Percentiles rank a stretch among this genome's conserved stretches.
These are phyloP conservation scores for Agriopis leucophaearia DNA, from an alignment of 2,888 invertebrate species.

Conservation along the genomic window DNA sequence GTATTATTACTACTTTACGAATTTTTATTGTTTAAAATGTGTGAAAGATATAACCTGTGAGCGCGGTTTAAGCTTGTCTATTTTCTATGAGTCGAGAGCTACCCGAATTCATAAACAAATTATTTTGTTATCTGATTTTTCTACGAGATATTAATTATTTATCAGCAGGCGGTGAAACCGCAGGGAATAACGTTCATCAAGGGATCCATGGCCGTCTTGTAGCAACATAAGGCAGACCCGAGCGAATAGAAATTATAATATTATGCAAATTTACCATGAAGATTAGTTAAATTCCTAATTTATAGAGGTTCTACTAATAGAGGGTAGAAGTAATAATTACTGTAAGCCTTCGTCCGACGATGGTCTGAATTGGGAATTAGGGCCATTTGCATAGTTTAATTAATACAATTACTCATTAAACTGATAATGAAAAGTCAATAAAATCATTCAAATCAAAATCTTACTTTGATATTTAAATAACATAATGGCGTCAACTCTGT, in stretches of 20 bases:
- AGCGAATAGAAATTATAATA: conserved; percentile 58
- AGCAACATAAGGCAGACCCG: conserved; percentile 49
- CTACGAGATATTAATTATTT: background rate
- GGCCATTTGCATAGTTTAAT: conserved; percentile 13
- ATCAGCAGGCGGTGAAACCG: conserved; percentile 12
- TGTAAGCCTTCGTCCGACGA: conserved; percentile 21
- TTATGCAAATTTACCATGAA: conserved; percentile 59
- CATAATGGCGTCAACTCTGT: too few species aligned
- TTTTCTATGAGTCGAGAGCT: too few species aligned
- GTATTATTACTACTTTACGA: too few species aligned
- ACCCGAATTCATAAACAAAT: too few species aligned
- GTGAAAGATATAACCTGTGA: too few species aligned
- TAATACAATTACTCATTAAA: background rate
- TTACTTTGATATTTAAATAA: too few species aligned
- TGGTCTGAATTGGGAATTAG: conserved; percentile 24
- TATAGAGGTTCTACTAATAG: conserved; percentile 55
- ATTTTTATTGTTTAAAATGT: too few species aligned
- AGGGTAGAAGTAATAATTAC: conserved; percentile 29
- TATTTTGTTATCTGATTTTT: too few species aligned
- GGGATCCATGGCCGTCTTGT: conserved; percentile 37
- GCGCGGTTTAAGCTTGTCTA: too few species aligned
- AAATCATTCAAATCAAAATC: too few species aligned
- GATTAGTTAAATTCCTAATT: conserved; percentile 54
- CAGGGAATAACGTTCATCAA: conserved; percentile 23
- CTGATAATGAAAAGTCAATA: background rate